A percentile compares a stretch with the other conserved stretches of the same genome.
These are phyloP conservation scores for Euclidia mi DNA, from an alignment of 2,888 invertebrate species.

Conservation along the genomic window DNA sequence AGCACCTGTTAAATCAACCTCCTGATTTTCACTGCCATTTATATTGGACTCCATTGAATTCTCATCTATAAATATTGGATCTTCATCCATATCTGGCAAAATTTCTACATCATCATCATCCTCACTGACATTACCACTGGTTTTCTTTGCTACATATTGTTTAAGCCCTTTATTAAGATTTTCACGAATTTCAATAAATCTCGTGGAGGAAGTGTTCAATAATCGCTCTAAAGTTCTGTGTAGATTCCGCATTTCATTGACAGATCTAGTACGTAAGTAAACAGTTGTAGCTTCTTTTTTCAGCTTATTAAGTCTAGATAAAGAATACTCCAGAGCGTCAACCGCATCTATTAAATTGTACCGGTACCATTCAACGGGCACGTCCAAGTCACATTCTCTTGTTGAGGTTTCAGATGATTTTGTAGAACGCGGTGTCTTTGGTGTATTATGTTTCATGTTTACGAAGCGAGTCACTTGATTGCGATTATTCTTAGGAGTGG, in stretches of 20 bases:
- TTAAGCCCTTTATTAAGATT: conserved; percentile 89
- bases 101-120: conserved; percentile 83
- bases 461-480: conserved; percentile 29
- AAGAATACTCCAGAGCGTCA: conserved; percentile 89
- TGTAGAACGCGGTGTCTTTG: conserved; percentile 44
- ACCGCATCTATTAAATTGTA: conserved; percentile 90
- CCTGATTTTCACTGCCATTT: conserved; percentile 69
- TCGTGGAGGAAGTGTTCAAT: conserved; percentile 86
- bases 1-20: conserved; percentile 78
- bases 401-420: conserved; percentile 39
- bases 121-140: conserved; percentile 50
- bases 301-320: conserved; percentile 85
- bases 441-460: conserved; percentile 39
- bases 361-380: conserved; percentile 90
- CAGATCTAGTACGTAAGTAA: conserved; percentile 81
- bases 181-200: conserved; percentile 88
- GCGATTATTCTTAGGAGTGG: conserved; percentile 41
- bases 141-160: conserved; percentile 81
- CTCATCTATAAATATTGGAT: conserved; percentile 88
- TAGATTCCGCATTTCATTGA: conserved; percentile 86
- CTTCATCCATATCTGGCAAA: conserved; percentile 75
- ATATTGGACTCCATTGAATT: conserved; percentile 81
- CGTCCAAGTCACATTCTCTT: conserved; percentile 74
- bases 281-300: conserved; percentile 84
- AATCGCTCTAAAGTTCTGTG: conserved; percentile 89